A percentile compares a stretch with the other conserved stretches of the same genome.
Evolutionary conservation across 1,140 invertebrate genomes (phyloP).

Genomic region (Druon quercuslanigerum): DNA sequence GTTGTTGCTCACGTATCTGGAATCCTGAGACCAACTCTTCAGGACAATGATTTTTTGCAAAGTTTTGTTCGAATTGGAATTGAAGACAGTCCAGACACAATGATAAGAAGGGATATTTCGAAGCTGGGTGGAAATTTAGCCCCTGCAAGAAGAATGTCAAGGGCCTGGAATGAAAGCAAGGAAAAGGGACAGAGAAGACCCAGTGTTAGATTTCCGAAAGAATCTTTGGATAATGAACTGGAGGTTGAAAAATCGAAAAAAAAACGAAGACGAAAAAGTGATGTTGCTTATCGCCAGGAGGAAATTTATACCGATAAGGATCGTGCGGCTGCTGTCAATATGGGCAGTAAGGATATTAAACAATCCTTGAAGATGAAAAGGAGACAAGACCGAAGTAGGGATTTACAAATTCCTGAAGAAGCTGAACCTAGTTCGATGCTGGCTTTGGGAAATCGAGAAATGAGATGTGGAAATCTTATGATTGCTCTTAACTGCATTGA

Average conservation of each 20-base stretch:
- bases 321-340: constrained; percentile 89
- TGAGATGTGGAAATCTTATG: constrained; percentile 81
- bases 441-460: constrained; percentile 84
- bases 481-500: constrained; percentile 85
- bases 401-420: constrained; percentile 85
- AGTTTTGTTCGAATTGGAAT: constrained; percentile 83
- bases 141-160: neutral
- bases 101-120: neutral
- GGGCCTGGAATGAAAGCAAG: constrained; percentile 27
- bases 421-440: constrained; percentile 85
- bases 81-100: constrained; percentile 57
- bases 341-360: constrained; percentile 89
- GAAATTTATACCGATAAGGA: constrained; percentile 94
- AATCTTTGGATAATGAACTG: constrained; percentile 65
- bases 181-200: constrained; percentile 28
- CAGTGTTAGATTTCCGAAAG: constrained; percentile 35
- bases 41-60: constrained; percentile 84
- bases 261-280: constrained; percentile 65
- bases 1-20: constrained; percentile 58
- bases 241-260: constrained; percentile 77
- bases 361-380: constrained; percentile 87
- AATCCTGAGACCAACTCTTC: constrained; percentile 67
- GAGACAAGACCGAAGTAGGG: constrained; percentile 84
- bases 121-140: neutral
- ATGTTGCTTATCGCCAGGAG: constrained; percentile 74